Evolutionary conservation across 2,113 vertebrate species (phyloP).

Genomic region (Atrichornis clamosus): DNA sequence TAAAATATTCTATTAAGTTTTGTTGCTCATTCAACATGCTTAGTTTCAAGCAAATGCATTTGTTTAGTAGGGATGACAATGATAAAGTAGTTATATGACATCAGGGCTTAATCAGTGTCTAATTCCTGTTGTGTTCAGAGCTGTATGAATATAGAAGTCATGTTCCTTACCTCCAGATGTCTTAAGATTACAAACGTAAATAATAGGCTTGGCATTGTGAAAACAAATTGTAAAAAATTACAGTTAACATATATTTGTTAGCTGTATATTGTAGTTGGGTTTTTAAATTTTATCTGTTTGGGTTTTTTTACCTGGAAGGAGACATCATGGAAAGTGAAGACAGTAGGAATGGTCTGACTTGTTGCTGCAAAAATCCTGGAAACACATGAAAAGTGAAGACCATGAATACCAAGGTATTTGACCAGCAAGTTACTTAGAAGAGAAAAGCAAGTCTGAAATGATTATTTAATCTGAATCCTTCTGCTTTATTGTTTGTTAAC

Average conservation of each 20-base stretch:
- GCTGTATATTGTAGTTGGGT: background rate
- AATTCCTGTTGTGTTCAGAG: background rate
- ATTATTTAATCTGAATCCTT: background rate
- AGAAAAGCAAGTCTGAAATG: background rate
- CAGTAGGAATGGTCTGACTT: background rate
- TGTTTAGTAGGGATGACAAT: background rate
- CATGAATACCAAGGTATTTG: too few relatives aligned
- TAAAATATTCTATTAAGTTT: background rate
- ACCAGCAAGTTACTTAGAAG: background rate
- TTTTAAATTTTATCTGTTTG: background rate
- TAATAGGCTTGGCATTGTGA: background rate
- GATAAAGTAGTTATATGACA: background rate
- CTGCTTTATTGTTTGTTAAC: background rate
- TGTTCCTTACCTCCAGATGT: background rate
- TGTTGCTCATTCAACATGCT: background rate
- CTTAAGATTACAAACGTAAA: background rate
- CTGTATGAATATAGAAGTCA: background rate
- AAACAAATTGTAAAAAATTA: background rate
- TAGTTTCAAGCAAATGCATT: background rate
- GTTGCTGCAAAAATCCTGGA: background rate
- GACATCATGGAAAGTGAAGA: background rate
- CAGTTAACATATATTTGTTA: background rate
- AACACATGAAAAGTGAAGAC: background rate
- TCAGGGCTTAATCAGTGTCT: background rate
- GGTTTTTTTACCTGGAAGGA: background rate